Base-by-base conservation (phyloP, 2,888 invertebrate species). In the Hanleya hanleyi region DNA sequence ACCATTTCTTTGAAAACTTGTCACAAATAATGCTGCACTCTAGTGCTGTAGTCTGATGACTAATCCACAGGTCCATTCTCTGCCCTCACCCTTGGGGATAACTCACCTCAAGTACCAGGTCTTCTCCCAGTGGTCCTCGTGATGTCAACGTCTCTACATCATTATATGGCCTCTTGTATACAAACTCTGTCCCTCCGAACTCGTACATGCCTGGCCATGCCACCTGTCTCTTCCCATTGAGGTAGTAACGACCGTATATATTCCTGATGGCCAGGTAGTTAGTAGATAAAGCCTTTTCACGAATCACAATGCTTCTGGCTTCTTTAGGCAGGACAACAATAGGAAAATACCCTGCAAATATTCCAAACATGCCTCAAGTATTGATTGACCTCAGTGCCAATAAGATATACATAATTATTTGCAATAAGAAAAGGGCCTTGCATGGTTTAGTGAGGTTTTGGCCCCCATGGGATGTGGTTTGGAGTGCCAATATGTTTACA, bases 201-300 rank as follows among this genome's bases (percentile, higher is more conserved):
- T 92, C 92, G 85, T 96, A 92, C 47, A 94, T 94, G 68, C 95
- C 93, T 0, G 97, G 97, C 91, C 97, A 97, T 90, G 97, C 96
- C 86, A 99, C 97, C 87, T 95, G 94, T 94, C 96, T 97, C 88
- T 97, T 95, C 0, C 98, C 98, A 90, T 99, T 99, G 68, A 99
- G 92, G 89, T 96, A 97, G 90, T 95, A 99, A 81, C 95, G 93
- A 4, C 95, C 96, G 69, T 94, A 93, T 71, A 94, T 92, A 90
- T 96, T 96, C 78, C 97, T 93, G 67, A 98, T 93, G 5, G 98
- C 98, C 81, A 97, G 92, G 91, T 97, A 98, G 91, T 98, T 98
- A 87, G 95, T 96, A 0, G 97, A 97, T 0, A 96, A 94, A 57
- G 92, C 91, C 2, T 93, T 90, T 92, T 99, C 98, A 81, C 93